Base-by-base conservation (phyloP, 2,797 vertebrate species). In the Phrynocephalus vlangalii region DNA sequence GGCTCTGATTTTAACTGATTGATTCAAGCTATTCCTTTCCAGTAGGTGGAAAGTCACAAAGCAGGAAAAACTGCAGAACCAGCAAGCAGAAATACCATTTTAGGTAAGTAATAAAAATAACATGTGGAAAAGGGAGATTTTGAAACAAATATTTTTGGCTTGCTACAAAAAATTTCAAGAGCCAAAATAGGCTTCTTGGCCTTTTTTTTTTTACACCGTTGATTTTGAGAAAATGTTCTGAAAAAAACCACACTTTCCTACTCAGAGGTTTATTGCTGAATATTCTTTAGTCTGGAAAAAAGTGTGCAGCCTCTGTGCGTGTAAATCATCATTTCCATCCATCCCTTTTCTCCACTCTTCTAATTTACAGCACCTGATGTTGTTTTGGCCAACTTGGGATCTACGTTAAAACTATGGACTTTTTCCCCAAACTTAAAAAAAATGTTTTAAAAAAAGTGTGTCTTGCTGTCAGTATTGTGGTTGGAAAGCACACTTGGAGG, bases 231-330 rank as follows among this genome's bases (percentile, higher is more conserved):
- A 93, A 94, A 91, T 89, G 44, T 71, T 89, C 33, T 89, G 72
- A 83, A 92, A 94, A 83, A 92, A 94, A 93, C 91, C 90, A 92
- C 90, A 93, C 6, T 86, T 94, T 92, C 92, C 79, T 76, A 78
- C 33, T 92, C 72, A 86, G 78, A 94, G 90, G 16, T 33, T 28
- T 92, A 91, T 92, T 87, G 78, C 86, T 90, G 87, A 87, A 85
- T 90, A 94, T 95, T 94, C 78, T 44, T 80, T 67, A 81, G 88
- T 87, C 83, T 94, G 91, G 90, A 82, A 88, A 91, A 86, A 91
- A 90, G 5, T 0, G 52, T 78, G 90, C 82, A 94, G 86, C 15
- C 56, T 89, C 93, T 91, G 70, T 91, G 83, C 92, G 85, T 86
- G 91, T 93, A 93, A 94, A 90, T 95, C 93, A 92, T 86, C 33